Conservation (phyloP, 1,140 invertebrate species). For the Hycleus phaleratus region DNA sequence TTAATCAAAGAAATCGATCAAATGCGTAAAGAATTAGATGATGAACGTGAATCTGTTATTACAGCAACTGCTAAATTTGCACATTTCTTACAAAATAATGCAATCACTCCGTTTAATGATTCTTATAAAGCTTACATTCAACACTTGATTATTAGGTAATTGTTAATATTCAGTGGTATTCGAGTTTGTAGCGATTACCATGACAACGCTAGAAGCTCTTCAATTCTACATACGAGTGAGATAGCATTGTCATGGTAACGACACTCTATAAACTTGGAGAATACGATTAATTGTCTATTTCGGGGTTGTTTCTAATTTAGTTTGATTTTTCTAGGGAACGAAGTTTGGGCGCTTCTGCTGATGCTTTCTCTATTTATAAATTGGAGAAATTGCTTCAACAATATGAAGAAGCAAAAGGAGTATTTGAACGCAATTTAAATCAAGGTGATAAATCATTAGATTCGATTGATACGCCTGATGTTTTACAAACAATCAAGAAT, state of each 20-base stretch:
- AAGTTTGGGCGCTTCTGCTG: slow-evolving; percentile 5
- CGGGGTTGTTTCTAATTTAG: neutral
- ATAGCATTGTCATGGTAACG: too few relatives aligned
- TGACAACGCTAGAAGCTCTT: too few relatives aligned
- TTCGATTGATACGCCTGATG: neutral
- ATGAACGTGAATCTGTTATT: slow-evolving; percentile 14
- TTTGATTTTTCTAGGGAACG: slow-evolving; percentile 17
- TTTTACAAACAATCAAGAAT: neutral
- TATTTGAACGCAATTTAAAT: neutral
- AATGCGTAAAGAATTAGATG: slow-evolving; percentile 4
- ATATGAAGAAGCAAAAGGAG: slow-evolving; percentile 1
- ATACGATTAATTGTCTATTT: too few relatives aligned
- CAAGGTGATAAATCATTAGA: neutral
- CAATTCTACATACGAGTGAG: too few relatives aligned
- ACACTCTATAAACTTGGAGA: too few relatives aligned
- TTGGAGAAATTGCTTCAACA: slow-evolving; percentile 1
- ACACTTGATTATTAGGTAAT: slow-evolving; percentile 19
- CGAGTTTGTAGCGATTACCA: too few relatives aligned
- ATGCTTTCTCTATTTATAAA: neutral
- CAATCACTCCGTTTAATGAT: slow-evolving; percentile 23
- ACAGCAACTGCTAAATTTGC: slow-evolving; percentile 20
- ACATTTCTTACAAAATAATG: slow-evolving; percentile 18
- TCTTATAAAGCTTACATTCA: slow-evolving; percentile 19
- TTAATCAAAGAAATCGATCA: slow-evolving; percentile 10
- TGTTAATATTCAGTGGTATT: too few relatives aligned